Base-by-base conservation (phyloP, 2,113 vertebrate species). In the Callochromis pleurospilus region DNA sequence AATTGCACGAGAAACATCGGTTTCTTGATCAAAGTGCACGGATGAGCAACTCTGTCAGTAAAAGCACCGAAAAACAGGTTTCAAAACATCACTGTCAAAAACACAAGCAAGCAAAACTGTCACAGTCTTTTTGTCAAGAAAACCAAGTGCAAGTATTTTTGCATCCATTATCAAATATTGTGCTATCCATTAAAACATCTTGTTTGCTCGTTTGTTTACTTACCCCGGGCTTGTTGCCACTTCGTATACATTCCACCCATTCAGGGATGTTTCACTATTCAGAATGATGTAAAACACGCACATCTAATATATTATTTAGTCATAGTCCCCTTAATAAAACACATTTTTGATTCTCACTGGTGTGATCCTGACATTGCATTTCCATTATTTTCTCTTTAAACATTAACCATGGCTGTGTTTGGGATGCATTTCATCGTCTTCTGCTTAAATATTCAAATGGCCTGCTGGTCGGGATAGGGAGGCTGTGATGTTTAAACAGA, bases 371-470 rank as follows among this genome's bases (percentile, higher is more conserved):
- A 96, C 97, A 95, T 96, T 96, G 96, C 93, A 95, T 97, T 98
- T 98, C 98, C 98, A 99, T 98, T 97, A 98, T 97, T 96, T 92
- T 95, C 97, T 98, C 95, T 97, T 98, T 98, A 98, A 98, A 98
- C 97, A 98, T 98, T 98, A 98, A 98, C 97, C 97, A 93, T 60
- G 56, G 94, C 96, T 96, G 96, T 96, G 96, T 97, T 97, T 91
- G 84, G 90, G 94, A 96, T 95, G 95, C 94, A 94, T 95, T 95
- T 84, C 86, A 88, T 91, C 89, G 73, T 85, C 82, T 79, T 79
- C 96, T 94, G 93, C 89, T 84, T 81, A 95, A 92, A 96, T 92
- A 96, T 96, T 97, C 95, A 91, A 94, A 95, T 88, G 95, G 95
- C 94, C 86, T 75, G 86, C 94, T 93, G 91, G 75, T 92, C 60